Percentiles rank a stretch among this genome's conserved stretches.
phyloP scores from a whole-genome alignment of 2,888 invertebrate genomes.

The Eledona agricola region DNA sequence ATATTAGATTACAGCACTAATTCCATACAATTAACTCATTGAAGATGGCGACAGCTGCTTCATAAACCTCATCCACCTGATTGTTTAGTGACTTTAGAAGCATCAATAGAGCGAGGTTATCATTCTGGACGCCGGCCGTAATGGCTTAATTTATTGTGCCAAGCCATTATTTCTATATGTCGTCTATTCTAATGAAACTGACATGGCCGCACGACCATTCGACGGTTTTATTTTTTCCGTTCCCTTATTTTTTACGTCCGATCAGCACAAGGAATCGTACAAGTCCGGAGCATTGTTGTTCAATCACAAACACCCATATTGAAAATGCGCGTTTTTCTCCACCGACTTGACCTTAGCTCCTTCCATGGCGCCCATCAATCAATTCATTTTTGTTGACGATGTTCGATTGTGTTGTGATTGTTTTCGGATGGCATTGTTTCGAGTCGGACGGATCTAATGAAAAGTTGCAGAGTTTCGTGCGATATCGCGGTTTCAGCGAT shows the following conservation, averaged over 20 bases:
- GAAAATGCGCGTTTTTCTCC: conserved; percentile 5
- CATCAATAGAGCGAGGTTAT: too few species aligned
- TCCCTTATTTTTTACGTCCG: conserved; percentile 7
- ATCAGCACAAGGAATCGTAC: too few species aligned
- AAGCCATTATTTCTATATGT: too few species aligned
- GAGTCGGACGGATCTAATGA: background rate
- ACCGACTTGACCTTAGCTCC: conserved; percentile 11
- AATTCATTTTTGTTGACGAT: conserved; percentile 11
- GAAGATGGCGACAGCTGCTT: too few species aligned
- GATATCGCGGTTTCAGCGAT: conserved; percentile 14
- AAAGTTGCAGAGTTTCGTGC: conserved; percentile 3
- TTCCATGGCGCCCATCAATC: conserved; percentile 16
- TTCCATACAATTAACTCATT: conserved; percentile 32
- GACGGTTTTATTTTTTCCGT: too few species aligned
- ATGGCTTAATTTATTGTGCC: too few species aligned
- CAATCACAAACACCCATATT: conserved; percentile 14
- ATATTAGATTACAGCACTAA: conserved; percentile 33
- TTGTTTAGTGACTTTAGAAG: conserved; percentile 9
- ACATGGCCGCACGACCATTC: too few species aligned
- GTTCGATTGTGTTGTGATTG: conserved; percentile 13
- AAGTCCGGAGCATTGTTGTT: conserved; percentile 20
- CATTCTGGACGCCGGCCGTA: too few species aligned
- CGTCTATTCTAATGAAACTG: too few species aligned
- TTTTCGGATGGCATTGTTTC: conserved; percentile 14
- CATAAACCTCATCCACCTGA: conserved; percentile 5